Evolutionary conservation across 2,113 vertebrate species (phyloP), one percentile per base, ranked within the genome.

Genomic region (Ceratotherium simum): DNA sequence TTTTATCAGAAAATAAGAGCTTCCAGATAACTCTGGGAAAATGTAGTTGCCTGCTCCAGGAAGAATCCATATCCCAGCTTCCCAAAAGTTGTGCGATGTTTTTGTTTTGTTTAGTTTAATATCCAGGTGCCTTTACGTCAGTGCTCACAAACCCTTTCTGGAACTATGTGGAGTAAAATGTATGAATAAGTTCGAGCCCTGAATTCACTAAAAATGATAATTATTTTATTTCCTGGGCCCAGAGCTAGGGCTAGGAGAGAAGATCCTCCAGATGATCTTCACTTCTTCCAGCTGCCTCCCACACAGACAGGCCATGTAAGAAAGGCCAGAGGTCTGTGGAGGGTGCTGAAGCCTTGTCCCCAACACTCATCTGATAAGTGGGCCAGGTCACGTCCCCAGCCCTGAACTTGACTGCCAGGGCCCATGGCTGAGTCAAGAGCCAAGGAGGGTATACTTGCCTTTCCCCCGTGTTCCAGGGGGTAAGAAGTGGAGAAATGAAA

Each of bases 401-500:
- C 48, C 70, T 7, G 10, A 42, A 51, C 16, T 33, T 46, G 25
- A 33, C 56, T 69, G 25, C 64, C 33, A 42, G 6, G 27, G 23
- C 27, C 29, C 81, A 12, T 17, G 25, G 16, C 46, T n/a, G n/a
- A 58, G 20, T 73, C 62, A n/a, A 6, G 46, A 64, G 60, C 31
- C n/a, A 65, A 48, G 14, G 21, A 81, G 8, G 56, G 54, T 20
- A 11, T 27, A 29, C 5, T 31, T 23, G 39, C 78, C 78, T 95
- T 60, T 39, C 64, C n/a, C 14, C 42, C 25, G 9, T 31, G n/a
- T 25, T 54, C 67, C 16, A 23, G 54, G 39, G 33, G 16, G 6
- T 58, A 17, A 79, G 65, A 75, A 62, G 65, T 69, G 18, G 69
- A 90, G 18, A 79, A 60, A 84, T 86, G 27, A 97, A 97, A 96